Evolutionary conservation across 2,797 vertebrate species (phyloP).

Genomic region (Pelodytes ibericus): DNA sequence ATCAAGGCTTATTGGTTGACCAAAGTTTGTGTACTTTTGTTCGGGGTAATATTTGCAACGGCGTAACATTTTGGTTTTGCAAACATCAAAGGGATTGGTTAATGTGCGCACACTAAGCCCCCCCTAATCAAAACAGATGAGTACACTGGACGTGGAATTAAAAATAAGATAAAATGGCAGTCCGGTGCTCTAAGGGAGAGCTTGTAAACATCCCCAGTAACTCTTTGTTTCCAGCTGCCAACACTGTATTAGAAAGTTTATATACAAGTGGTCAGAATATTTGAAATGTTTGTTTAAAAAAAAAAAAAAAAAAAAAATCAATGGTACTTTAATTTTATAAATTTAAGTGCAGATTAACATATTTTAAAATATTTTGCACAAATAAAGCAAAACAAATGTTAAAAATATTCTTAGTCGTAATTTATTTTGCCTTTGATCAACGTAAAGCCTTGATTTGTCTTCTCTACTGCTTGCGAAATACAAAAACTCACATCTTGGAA

Average conservation of each 20-base stretch:
- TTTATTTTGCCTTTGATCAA: constrained; percentile 39
- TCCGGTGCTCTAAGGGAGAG: constrained; percentile 62
- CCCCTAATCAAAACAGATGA: constrained; percentile 60
- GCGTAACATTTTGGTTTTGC: constrained; percentile 23
- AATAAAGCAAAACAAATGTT: too few relatives aligned
- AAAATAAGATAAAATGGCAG: constrained; percentile 46
- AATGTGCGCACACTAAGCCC: constrained; percentile 58
- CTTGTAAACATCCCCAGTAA: constrained; percentile 45
- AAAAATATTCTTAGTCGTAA: not conserved
- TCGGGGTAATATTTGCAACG: constrained; percentile 27
- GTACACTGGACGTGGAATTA: constrained; percentile 61
- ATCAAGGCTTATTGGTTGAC: constrained; percentile 70
- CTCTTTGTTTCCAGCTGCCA: not conserved
- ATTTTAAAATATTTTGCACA: not conserved
- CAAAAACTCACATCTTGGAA: constrained; percentile 64
- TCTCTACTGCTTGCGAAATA: constrained; percentile 60
- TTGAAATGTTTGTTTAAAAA: not conserved
- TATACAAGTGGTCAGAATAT: not conserved
- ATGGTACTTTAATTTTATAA: not conserved
- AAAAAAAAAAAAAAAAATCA: not conserved
- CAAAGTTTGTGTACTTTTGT: constrained; percentile 35
- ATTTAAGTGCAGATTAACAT: not conserved
- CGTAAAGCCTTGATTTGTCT: constrained; percentile 62
- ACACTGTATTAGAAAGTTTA: too few relatives aligned
- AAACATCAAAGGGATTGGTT: constrained; percentile 39